Base-by-base conservation (phyloP, 2,888 invertebrate species). In the Blomia tropicalis region DNA sequence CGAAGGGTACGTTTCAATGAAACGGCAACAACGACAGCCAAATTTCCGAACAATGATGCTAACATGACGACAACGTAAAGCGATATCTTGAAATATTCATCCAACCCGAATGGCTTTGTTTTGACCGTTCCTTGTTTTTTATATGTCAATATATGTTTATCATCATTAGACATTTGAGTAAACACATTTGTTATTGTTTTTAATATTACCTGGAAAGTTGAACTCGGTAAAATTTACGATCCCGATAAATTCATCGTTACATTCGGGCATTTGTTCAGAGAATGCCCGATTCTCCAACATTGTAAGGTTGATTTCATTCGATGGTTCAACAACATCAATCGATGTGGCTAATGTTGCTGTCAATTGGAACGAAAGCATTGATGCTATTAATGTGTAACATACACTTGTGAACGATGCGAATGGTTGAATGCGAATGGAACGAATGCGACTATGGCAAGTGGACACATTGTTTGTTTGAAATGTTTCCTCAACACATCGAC, bases 11-110 rank as follows among this genome's bases (percentile, higher is more conserved):
- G 64, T 62, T 72, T 71, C 53, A 67, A 65, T 22, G 66, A 64
- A 2, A 71, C 70, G 3, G 70, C 69, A 19, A 71, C 32, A 11
- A 71, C 69, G 19, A 72, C 71, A 32, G 68, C 65, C 14, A 69
- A 59, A 58, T 72, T 72, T 14, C 72, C 72, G 3, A 69, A 47
- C 27, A 72, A 44, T 2, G 70, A 69, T 17, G 69, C 63, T 23
- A 70, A 14, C 43, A 71, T 69, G 4, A 69, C 66, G 4, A 70
- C 7, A 4, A 68, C 65, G 63, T 70, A 71, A 31, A 70, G 64
- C 1, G 63, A 56, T 2, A 71, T 67, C 66, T 71, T 68, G 47
- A 66, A 54, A 61, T 65, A 66, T 23, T 67, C 67, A 25, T 60
- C 36, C 64, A 62, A 64, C 19, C 59, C 53, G 17, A 68, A 43